These are phyloP conservation scores for Rhinatrema bivittatum DNA, from an alignment of 2,797 vertebrate species.

Conservation along the genomic window DNA sequence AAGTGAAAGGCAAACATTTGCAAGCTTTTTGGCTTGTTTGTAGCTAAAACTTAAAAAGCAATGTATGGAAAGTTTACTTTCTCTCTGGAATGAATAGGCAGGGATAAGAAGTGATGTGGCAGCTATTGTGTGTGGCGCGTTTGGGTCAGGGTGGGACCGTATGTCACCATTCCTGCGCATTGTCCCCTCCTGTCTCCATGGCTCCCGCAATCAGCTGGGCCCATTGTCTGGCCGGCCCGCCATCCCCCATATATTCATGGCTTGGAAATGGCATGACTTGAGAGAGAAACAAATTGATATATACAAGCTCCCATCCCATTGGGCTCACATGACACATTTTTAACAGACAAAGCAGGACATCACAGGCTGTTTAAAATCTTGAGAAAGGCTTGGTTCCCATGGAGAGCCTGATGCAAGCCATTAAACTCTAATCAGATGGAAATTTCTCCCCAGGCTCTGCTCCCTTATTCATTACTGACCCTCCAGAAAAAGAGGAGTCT, in stretches of 20 bases:
- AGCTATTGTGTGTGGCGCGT: slow-evolving; percentile 62
- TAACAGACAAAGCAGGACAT: slow-evolving; percentile 79
- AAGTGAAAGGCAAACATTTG: slow-evolving; percentile 36
- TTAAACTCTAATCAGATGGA: slow-evolving; percentile 93
- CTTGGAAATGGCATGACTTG: slow-evolving; percentile 53
- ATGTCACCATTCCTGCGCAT: slow-evolving; percentile 85
- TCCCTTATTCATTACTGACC: slow-evolving; percentile 44
- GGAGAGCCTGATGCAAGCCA: slow-evolving; percentile 71
- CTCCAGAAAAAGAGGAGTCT: slow-evolving; percentile 44
- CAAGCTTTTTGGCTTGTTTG: no score
- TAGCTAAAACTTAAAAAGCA: no score
- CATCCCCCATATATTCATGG: slow-evolving; percentile 89
- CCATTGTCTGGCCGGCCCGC: slow-evolving; percentile 67
- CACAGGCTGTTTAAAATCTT: slow-evolving; percentile 84
- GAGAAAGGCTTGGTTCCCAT: slow-evolving; percentile 79
- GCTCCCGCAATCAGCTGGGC: slow-evolving; percentile 77
- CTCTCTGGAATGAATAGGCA: slow-evolving; percentile 70
- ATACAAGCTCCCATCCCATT: slow-evolving; percentile 70
- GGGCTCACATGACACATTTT: slow-evolving; percentile 74
- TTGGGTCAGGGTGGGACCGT: slow-evolving; percentile 78
- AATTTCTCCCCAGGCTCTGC: slow-evolving; percentile 63
- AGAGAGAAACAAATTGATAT: slow-evolving; percentile 97
- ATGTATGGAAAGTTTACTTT: slow-evolving; percentile 79
- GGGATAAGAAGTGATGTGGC: slow-evolving; percentile 61
- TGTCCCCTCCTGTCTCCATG: slow-evolving; percentile 73